Percentiles rank a stretch among this genome's conserved stretches.
These are phyloP conservation scores for Nemapogon koenigi DNA, from an alignment of 2,888 invertebrate genomes.

Conservation along the genomic window DNA sequence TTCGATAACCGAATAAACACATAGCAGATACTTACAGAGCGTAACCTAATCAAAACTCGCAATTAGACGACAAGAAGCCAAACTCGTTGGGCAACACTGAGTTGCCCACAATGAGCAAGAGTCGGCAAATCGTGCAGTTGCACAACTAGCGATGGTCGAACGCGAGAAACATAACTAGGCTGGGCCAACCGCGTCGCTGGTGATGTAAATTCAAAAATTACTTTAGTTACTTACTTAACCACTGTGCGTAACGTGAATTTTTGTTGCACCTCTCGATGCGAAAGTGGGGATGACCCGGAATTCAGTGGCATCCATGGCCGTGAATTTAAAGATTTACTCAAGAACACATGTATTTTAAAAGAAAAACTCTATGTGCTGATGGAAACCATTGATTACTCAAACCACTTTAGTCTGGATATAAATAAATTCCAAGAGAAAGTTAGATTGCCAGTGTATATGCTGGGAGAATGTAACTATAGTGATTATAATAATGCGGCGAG, in stretches of 20 bases:
- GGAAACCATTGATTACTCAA: too few species aligned
- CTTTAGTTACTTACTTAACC: slow-evolving; percentile 61
- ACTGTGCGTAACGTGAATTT: slow-evolving; percentile 47
- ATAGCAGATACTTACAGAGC: slow-evolving; percentile 26
- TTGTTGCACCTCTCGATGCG: slow-evolving; percentile 29
- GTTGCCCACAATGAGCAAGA: slow-evolving; percentile 57
- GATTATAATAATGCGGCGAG: too few species aligned
- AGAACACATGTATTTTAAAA: too few species aligned
- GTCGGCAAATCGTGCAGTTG: slow-evolving; percentile 53
- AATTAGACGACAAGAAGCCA: slow-evolving; percentile 54
- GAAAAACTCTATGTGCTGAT: too few species aligned
- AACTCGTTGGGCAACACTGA: slow-evolving; percentile 53
- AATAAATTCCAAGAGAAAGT: too few species aligned
- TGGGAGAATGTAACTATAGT: too few species aligned
- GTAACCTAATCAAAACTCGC: slow-evolving; percentile 39
- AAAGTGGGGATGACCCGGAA: slow-evolving; percentile 49
- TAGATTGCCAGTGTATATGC: too few species aligned
- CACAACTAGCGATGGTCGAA: slow-evolving; percentile 58
- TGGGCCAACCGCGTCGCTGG: slow-evolving; percentile 41
- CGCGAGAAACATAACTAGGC: slow-evolving; percentile 64
- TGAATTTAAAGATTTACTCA: slow-evolving; percentile 26
- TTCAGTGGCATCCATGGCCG: slow-evolving; percentile 33
- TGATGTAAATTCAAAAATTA: slow-evolving; percentile 65
- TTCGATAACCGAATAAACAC: background rate
- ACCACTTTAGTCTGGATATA: too few species aligned